Base-by-base conservation (phyloP, 1,140 invertebrate species). In the Steinernema khuongi region DNA sequence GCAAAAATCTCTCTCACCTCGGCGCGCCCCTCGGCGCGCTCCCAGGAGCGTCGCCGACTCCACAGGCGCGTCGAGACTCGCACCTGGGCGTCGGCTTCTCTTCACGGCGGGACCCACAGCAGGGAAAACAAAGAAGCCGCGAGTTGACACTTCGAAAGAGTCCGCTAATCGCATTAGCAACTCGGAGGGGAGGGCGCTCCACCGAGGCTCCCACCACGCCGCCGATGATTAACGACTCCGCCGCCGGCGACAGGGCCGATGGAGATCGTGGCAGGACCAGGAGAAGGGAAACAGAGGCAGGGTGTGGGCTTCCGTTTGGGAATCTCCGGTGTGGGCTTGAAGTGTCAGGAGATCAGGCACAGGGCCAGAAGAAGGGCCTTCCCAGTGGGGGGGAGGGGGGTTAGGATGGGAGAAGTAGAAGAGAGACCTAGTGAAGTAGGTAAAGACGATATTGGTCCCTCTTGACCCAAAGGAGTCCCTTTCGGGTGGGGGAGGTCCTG, bases 161-260 rank as follows among this genome's bases (percentile, higher is more conserved):
- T 60, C 50, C 50, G 50, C 50, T 60, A 60, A 60, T 60, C 50
- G 50, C 50, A 60, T 60, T 60, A 60, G 50, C 50, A 22, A 2
- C 14, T 60, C 26, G 50, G 7, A 22, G 26, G 36, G 7, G 36
- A 41, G 36, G 36, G 7, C n/a, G 7, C 36, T 41, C 7, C 26
- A 22, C 11, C 50, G 11, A 60, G 50, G 50, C 50, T 60, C 50
- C 50, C 50, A 60, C 22, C 4, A 22, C 50, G 50, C n/a, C n/a
- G n/a, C n/a, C n/a, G 26, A 26, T 60, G 50, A 60, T 60, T 60
- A 60, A 60, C 50, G 50, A 60, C 50, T 60, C 26, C 50, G 50
- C 50, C 50, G 50, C 50, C n/a, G n/a, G n/a, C n/a, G n/a, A n/a
- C n/a, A n/a, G n/a, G n/a, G n/a, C n/a, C n/a, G n/a, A n/a, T n/a